Base-by-base conservation (phyloP, 2,113 vertebrate genomes). In the Muscicapa adusta region DNA sequence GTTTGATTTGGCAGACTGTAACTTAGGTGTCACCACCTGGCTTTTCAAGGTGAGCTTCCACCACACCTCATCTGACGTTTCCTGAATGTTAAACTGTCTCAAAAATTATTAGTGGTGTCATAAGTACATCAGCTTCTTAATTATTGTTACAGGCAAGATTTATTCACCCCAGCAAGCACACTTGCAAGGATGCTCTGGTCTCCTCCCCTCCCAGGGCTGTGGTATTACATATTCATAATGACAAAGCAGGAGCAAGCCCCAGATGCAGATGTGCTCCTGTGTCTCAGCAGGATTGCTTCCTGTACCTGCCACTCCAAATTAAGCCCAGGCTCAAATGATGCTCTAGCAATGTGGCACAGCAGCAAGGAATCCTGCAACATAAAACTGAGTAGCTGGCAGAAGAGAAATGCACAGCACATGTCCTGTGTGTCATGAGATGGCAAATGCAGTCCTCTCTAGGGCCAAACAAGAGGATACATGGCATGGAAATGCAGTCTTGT, bases 201-300 rank as follows among this genome's bases (percentile, higher is more conserved):
- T 88, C 34, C 26, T 86, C 51, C 60, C 19, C 79, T 82, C 47
- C 62, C 26, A 79, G 38, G 36, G 28, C 23, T n/a, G 19, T 38
- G 38, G 2, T 50, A 58, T 91, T 94, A 56, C 8, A 31, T 86
- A 81, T 92, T 93, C 56, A 60, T 74, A 72, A 84, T 25, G 56
- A 87, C 72, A 91, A 95, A 96, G 57, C 47, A 90, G 83, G 81
- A 93, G 65, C 71, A 73, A 76, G 38, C 63, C 65, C 72, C 16
- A 3, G 28, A 54, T 74, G 66, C 56, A 68, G 47, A 61, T 88
- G 57, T n/a, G 93, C 14, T 68, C 16, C 82, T 78, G 22, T 72
- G 18, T 33, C 57, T 58, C 72, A 66, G 82, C 5, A 6, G 11
- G 62, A 40, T 47, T 91, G 60, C 65, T 65, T 85, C 53, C 63